Percentiles rank a stretch among this genome's conserved stretches.
phyloP scores from a whole-genome alignment of 2,797 vertebrate species.

The Hippopotamyrus pictus region DNA sequence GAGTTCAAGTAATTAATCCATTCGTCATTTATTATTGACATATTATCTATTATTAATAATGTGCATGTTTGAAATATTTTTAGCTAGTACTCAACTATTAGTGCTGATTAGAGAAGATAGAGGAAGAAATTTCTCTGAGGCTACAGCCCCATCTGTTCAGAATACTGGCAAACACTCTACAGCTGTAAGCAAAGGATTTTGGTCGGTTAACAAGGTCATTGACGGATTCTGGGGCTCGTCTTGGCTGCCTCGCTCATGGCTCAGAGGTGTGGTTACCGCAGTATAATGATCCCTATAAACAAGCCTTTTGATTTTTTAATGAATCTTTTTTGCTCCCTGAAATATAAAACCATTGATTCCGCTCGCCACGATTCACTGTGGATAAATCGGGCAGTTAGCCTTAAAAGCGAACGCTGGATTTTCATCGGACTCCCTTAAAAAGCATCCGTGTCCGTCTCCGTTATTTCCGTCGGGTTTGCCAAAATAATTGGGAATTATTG shows the following conservation, averaged over 20 bases:
- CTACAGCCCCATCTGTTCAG: background rate
- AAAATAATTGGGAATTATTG: conserved; percentile 18
- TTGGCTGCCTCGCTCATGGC: background rate
- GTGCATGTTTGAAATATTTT: conserved; percentile 7
- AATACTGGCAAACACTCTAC: background rate
- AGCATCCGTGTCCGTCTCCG: background rate
- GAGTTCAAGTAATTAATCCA: background rate
- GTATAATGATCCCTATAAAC: conserved; percentile 1
- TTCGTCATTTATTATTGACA: conserved; percentile 9
- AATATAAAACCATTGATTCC: conserved; percentile 4
- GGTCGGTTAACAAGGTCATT: conserved; percentile 5
- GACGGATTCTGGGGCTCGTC: background rate
- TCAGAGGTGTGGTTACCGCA: conserved; percentile 1
- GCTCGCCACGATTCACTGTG: background rate
- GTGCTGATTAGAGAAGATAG: background rate
- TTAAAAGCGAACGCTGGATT: background rate
- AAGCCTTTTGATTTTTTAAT: conserved; percentile 5
- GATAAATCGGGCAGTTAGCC: background rate
- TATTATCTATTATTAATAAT: background rate
- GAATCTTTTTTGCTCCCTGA: background rate
- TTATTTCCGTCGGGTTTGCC: background rate
- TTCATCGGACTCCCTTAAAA: background rate
- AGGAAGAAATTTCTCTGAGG: background rate
- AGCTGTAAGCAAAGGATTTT: background rate
- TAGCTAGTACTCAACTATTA: background rate